These are phyloP conservation scores for Eustalomyia histrio DNA, from an alignment of 2,888 invertebrate species.

Conservation along the genomic window DNA sequence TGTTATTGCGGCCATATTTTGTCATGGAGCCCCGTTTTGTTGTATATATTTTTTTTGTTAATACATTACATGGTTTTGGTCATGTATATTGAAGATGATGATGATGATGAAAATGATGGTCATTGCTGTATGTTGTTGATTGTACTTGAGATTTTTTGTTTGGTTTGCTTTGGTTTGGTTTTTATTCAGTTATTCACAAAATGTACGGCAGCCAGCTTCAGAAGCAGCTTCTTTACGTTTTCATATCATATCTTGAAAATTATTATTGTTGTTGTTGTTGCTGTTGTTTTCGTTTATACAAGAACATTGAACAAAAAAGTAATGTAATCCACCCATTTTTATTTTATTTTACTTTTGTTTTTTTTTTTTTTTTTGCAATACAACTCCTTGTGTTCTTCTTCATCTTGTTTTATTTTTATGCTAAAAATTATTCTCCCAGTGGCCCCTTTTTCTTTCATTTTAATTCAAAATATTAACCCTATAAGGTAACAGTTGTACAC, in stretches of 20 bases:
- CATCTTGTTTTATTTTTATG: conserved; percentile 50
- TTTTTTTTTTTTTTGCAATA: neutral
- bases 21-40: conserved; percentile 63
- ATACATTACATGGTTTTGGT: conserved; percentile 63
- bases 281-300: conserved; percentile 6
- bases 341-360: too few relatives aligned
- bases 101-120: conserved; percentile 60
- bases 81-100: conserved; percentile 48
- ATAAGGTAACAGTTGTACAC: too few relatives aligned
- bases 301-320: conserved; percentile 9
- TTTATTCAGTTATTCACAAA: conserved; percentile 53
- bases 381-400: conserved; percentile 56
- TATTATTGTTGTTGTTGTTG: neutral
- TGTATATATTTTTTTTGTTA: conserved; percentile 68
- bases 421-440: conserved; percentile 19
- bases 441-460: neutral
- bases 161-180: conserved; percentile 33
- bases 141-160: conserved; percentile 69
- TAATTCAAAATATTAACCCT: too few relatives aligned
- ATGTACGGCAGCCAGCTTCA: conserved; percentile 66
- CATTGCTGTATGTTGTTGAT: conserved; percentile 60
- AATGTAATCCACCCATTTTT: conserved; percentile 64
- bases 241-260: conserved; percentile 59
- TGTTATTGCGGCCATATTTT: conserved; percentile 58
- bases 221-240: conserved; percentile 69